Conservation (phyloP, 2,888 invertebrate genomes). For the Heterodera filipjevi region DNA sequence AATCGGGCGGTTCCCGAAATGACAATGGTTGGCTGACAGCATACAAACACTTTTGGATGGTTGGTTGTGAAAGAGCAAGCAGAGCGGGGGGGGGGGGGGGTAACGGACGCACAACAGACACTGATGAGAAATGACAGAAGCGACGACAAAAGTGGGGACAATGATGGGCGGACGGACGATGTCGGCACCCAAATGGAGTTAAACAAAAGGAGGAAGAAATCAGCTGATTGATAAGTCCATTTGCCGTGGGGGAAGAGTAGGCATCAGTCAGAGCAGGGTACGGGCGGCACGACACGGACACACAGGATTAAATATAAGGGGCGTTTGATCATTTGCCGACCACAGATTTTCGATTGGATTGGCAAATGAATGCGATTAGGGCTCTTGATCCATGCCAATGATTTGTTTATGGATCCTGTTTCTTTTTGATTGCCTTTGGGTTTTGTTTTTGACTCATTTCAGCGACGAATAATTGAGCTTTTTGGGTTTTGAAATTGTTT, state of each 20-base stretch:
- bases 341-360: no score
- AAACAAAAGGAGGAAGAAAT: not conserved
- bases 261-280: not conserved
- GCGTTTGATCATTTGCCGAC: no score
- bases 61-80: not conserved
- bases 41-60: not conserved
- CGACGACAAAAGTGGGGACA: not conserved
- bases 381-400: no score
- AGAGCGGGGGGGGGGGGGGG: not conserved
- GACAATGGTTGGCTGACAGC: not conserved
- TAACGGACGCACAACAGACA: no score
- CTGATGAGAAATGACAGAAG: not conserved
- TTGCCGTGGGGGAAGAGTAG: not conserved
- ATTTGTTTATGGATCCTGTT: no score
- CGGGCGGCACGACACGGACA: no score
- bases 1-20: no score
- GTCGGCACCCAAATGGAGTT: not conserved
- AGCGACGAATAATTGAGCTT: not conserved
- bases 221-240: not conserved
- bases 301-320: no score
- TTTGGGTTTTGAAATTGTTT: conserved; percentile 3
- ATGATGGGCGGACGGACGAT: not conserved
- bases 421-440: not conserved
- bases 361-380: no score
- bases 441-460: not conserved